Base-by-base conservation (phyloP, 2,888 invertebrate genomes). In the Ormyrus pomaceus region DNA sequence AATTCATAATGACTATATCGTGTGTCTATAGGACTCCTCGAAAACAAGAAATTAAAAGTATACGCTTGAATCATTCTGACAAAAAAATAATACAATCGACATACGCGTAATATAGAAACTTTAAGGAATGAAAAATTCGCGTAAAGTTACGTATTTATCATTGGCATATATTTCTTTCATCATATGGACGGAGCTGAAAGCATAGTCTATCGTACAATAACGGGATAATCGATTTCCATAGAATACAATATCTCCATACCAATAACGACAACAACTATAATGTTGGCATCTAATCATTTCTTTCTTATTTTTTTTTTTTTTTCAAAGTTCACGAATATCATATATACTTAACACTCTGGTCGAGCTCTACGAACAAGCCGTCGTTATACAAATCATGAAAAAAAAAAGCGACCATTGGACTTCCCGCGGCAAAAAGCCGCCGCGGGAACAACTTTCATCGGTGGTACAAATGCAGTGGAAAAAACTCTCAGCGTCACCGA, bases 161-260 rank as follows among this genome's bases (percentile, higher is more conserved):
- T 81, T 74, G 61, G 77, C 75, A 75, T 73, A 66, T 61, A 51
- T 74, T 46, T 76, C 76, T 80, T 80, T 80, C 66, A 75, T 76
- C 73, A 64, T 84, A 84, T 88, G 88, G 88, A 88, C 88, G 88
- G 88, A 88, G 87, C 87, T 82, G 84, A 85, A 88, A 88, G 86
- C 86, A 87, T 87, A 85, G 84, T 85, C 85, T 84, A 84, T 82
- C 83, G 72, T 82, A 51, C 51, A 69, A 68, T 68, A 78, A 81
- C 81, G 65, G 70, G 73, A 70, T 77, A 81, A 74, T 77, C 65
- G 61, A 81, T 81, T 73, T 77, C 48, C 59, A 81, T 81, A 81
- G 81, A 81, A 81, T 81, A 81, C 64, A 74, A 81, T 19, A 19
- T 81, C 53, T 77, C 70, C 66, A 70, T 61, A 73, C 77, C 73